Base-by-base conservation (phyloP, 2,888 invertebrate genomes). In the Cremastinae sp. region DNA sequence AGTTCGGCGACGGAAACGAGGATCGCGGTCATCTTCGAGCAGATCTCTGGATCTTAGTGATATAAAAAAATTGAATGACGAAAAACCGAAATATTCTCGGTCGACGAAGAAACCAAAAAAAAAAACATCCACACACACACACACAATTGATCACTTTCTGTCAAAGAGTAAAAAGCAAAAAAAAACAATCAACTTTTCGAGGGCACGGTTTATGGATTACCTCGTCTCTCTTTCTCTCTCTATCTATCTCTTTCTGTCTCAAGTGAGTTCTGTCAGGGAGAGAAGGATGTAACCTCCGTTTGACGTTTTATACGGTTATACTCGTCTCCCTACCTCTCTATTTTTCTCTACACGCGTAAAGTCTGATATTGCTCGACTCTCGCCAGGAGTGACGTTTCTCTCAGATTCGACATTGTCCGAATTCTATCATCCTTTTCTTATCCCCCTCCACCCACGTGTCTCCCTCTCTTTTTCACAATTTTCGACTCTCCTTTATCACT, bases 1-100 rank as follows among this genome's bases (percentile, higher is more conserved):
- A 95, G 91, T 90, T 95, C 95, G 78, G 94, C 94, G 87, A 94
- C 92, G 79, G 94, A 94, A 82, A 94, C 91, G 81, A 92, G 89
- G 90, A 93, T 92, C 81, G 92, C 91, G 85, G 92, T 92, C 91
- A 92, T 91, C 83, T 81, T 86, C 72, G 56, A 39, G 73, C 53
- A 55, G 55, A 47, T 61, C 14, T 41, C 20, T 56, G 10, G 14
- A 9, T 12, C 14, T 37, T n/a, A 0, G 20, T 41, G 10, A 39
- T n/a, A 35, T 9, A 22, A 53, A 45, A 43, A 69, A 55, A 43
- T 61, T 18, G 18, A n/a, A 35, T 16, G 0, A 20, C 35, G 45
- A 12, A 16, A 12, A 45, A 12, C 7, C 45, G 14, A 16, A 14
- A 16, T 35, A 9, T 35, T 4, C 41, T 8, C 58, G 41, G 1